A percentile compares a stretch with the other conserved stretches of the same genome.
These are phyloP conservation scores for Drosophila hawaiiensis DNA, from an alignment of 2,888 invertebrate genomes.

Conservation along the genomic window DNA sequence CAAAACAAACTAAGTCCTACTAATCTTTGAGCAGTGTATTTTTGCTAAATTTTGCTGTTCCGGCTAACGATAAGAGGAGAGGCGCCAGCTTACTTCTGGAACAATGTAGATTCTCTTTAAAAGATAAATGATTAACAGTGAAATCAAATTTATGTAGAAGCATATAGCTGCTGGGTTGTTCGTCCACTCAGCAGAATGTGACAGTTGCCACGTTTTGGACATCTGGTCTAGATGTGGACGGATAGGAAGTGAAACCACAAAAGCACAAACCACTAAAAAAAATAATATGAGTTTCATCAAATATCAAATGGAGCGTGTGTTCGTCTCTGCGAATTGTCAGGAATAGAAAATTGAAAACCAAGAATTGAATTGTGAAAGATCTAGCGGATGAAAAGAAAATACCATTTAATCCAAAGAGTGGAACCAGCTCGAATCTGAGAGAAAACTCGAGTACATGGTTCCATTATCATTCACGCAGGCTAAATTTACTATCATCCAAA, in stretches of 20 bases:
- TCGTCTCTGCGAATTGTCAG: not conserved
- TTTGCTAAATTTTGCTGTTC: not conserved
- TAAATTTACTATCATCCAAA: not conserved
- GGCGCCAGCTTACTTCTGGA: not conserved
- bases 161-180: not conserved
- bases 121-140: not conserved
- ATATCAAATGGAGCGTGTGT: not conserved
- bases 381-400: not conserved
- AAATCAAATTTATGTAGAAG: not conserved
- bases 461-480: not conserved
- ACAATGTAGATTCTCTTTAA: not conserved
- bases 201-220: not conserved
- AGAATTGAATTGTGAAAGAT: not conserved
- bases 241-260: not conserved
- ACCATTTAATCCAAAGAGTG: not conserved
- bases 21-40: not conserved
- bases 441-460: not conserved
- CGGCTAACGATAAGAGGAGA: not conserved
- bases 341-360: not conserved
- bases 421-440: not conserved
- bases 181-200: not conserved
- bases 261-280: not conserved
- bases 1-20: not conserved
- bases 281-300: not conserved
- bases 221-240: not conserved